These are phyloP conservation scores for Limnothrissa miodon DNA, from an alignment of 2,113 vertebrate genomes.

Conservation along the genomic window DNA sequence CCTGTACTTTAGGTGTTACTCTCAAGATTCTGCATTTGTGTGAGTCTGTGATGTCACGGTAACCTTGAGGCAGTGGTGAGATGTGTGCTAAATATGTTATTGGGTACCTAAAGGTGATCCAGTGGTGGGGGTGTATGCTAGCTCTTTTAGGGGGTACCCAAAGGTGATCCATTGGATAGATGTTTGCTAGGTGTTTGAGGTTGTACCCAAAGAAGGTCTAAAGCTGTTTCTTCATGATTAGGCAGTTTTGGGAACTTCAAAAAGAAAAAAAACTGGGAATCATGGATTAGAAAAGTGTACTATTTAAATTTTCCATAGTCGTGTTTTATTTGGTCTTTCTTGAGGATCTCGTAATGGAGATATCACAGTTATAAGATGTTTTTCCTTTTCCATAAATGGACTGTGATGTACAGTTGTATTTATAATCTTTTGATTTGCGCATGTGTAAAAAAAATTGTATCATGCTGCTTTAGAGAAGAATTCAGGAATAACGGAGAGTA, in stretches of 20 bases:
- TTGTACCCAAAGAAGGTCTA: background rate
- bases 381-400: background rate
- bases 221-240: background rate
- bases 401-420: conserved; percentile 5
- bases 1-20: background rate
- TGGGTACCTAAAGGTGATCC: background rate
- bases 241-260: background rate
- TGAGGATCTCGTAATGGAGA: background rate
- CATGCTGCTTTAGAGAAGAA: conserved; percentile 41
- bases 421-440: conserved; percentile 2
- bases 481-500: conserved; percentile 4
- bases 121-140: background rate
- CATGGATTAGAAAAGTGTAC: background rate
- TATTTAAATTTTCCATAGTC: background rate
- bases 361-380: background rate
- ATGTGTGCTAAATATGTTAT: background rate
- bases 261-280: background rate
- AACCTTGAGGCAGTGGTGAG: background rate
- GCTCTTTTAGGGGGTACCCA: background rate
- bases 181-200: background rate
- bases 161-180: background rate
- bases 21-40: background rate
- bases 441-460: conserved; percentile 42
- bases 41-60: background rate
- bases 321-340: background rate